phyloP scores from a whole-genome alignment of 2,888 invertebrate genomes.

The Drosophila affinis region DNA sequence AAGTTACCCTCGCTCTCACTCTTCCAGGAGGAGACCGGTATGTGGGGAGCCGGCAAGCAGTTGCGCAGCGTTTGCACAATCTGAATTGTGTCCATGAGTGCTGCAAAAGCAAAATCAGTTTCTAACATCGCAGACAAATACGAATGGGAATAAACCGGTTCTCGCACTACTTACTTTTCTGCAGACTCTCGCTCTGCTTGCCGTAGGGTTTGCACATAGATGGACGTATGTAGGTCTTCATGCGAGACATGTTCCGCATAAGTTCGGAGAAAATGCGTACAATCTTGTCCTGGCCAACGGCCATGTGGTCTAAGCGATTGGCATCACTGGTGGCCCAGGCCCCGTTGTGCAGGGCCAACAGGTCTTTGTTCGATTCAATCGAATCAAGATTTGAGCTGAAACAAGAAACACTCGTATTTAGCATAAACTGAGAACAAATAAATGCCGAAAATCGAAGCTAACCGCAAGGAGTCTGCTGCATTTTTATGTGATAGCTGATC shows the following conservation, averaged over 20 bases:
- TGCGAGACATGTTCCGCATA: constrained; percentile 94
- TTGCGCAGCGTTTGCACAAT: constrained; percentile 93
- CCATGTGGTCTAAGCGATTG: constrained; percentile 80
- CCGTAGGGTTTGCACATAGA: constrained; percentile 96
- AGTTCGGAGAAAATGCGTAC: constrained; percentile 93
- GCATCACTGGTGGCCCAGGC: constrained; percentile 85
- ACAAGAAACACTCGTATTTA: neutral
- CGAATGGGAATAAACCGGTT: constrained; percentile 4
- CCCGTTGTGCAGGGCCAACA: constrained; percentile 88
- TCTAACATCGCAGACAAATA: neutral
- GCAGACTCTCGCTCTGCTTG: constrained; percentile 94
- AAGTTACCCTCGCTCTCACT: constrained; percentile 87
- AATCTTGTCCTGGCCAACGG: constrained; percentile 92
- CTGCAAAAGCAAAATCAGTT: constrained; percentile 82
- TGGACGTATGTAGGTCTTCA: constrained; percentile 94
- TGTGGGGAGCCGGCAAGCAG: constrained; percentile 93
- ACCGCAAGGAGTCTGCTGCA: constrained; percentile 80
- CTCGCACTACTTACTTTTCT: constrained; percentile 88
- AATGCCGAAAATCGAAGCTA: constrained; percentile 15
- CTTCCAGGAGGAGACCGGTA: constrained; percentile 95
- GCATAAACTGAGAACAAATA: neutral
- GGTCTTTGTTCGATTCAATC: constrained; percentile 86
- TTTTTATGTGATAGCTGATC: constrained; percentile 80
- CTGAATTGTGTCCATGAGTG: constrained; percentile 93
- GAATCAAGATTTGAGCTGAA: constrained; percentile 82